Evolutionary conservation across 2,113 vertebrate species (phyloP).

Genomic region (Rhinopomastus cyanomelas): DNA sequence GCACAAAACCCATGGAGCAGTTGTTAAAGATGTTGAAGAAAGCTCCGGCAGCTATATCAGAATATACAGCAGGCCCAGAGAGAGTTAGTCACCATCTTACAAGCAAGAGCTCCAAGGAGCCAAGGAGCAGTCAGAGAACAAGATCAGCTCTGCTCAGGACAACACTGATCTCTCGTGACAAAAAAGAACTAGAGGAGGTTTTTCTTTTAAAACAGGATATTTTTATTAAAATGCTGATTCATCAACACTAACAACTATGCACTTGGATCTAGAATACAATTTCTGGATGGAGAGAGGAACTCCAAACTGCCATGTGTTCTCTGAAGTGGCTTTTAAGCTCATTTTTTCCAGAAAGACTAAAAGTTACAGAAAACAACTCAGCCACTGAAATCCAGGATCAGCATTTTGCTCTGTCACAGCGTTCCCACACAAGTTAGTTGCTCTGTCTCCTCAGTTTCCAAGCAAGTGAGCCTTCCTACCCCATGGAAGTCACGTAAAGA

Average conservation of each 20-base stretch:
- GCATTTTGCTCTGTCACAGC: background rate
- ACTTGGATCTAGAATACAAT: background rate
- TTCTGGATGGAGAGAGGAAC: background rate
- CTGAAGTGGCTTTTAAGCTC: background rate
- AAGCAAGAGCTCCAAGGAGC: background rate
- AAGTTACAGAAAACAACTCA: background rate
- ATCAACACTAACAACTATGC: background rate
- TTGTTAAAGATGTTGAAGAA: slow-evolving; percentile 9
- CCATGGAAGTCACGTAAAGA: background rate
- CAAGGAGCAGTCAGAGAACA: background rate
- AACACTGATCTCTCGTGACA: background rate
- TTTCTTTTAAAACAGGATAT: background rate
- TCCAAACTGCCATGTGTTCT: background rate
- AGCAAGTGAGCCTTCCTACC: background rate
- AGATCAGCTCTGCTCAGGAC: background rate
- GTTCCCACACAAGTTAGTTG: background rate
- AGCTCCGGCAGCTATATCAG: background rate
- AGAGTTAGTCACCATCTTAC: background rate
- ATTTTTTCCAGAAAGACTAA: background rate
- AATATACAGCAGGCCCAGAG: background rate
- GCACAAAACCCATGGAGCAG: background rate
- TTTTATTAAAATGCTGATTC: background rate
- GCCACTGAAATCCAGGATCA: background rate
- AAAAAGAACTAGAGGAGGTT: background rate
- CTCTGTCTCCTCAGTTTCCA: background rate